These are phyloP conservation scores for Rissa tridactyla DNA, from an alignment of 2,113 vertebrate species.

Conservation along the genomic window DNA sequence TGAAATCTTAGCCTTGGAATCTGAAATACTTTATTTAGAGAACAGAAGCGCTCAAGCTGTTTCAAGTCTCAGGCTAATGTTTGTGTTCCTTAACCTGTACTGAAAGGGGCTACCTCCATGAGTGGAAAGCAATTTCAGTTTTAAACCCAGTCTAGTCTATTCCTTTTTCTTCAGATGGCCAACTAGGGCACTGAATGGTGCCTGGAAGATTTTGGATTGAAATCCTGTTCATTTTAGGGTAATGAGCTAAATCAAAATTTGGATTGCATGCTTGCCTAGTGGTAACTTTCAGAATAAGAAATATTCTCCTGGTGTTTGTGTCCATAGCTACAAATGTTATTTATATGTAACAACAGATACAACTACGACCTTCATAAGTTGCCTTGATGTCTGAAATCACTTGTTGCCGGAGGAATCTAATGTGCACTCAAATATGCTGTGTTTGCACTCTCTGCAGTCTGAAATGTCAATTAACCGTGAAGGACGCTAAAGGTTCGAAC, in stretches of 20 bases:
- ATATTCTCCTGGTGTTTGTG: neutral
- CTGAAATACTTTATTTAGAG: neutral
- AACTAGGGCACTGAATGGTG: neutral
- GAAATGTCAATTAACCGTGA: neutral
- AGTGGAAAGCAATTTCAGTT: neutral
- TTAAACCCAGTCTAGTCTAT: neutral
- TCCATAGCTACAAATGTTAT: neutral
- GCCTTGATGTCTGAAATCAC: slow-evolving; percentile 25
- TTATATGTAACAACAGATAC: neutral
- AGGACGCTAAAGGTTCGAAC: neutral
- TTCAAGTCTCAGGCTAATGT: neutral
- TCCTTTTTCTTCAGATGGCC: neutral
- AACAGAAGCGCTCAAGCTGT: neutral
- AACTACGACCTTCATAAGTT: neutral
- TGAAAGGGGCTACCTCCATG: neutral
- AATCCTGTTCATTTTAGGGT: neutral
- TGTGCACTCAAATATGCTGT: neutral
- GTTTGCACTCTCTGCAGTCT: slow-evolving; percentile 8
- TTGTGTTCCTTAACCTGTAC: neutral
- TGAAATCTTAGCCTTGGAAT: neutral
- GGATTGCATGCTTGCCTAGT: neutral
- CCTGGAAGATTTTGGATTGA: neutral
- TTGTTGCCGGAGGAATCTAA: slow-evolving; percentile 35
- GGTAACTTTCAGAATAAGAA: neutral
- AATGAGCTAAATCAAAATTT: neutral